phyloP scores from a whole-genome alignment of 2,888 invertebrate species.

The Tetanocera ferruginea region DNA sequence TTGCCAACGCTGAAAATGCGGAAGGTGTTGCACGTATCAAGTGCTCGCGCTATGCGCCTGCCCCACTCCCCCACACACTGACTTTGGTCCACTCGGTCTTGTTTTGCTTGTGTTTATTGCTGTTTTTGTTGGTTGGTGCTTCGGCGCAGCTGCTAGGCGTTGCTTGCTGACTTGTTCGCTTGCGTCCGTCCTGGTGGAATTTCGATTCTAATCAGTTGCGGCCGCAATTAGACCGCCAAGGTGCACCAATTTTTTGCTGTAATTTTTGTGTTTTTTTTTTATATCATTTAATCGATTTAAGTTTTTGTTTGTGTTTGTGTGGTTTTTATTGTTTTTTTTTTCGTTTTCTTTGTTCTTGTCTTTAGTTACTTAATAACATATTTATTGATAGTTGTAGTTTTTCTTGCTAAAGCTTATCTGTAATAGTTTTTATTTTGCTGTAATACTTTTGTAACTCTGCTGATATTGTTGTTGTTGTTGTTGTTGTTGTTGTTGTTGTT shows the following conservation, averaged over 20 bases:
- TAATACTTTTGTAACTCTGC: not conserved
- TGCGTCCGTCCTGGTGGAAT: not conserved
- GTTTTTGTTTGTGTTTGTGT: not conserved
- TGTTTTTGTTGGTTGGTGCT: not conserved
- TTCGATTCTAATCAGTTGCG: constrained; percentile 24
- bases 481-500: not conserved
- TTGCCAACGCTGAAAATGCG: constrained; percentile 13
- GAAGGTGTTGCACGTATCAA: constrained; percentile 1
- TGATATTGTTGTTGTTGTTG: not conserved
- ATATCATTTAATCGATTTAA: constrained; percentile 11
- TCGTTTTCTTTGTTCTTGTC: not conserved
- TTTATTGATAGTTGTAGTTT: constrained; percentile 27
- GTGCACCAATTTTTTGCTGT: constrained; percentile 27
- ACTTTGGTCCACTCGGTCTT: not conserved
- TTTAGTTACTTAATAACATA: constrained; percentile 22
- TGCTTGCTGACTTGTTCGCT: not conserved
- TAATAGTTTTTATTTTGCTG: not conserved
- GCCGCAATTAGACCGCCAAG: constrained; percentile 4
- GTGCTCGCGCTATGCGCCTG: not conserved
- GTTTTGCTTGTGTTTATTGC: not conserved
- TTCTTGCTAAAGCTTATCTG: constrained; percentile 7
- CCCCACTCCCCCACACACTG: not conserved
- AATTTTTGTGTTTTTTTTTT: not conserved
- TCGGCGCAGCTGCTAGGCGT: constrained; percentile 15
- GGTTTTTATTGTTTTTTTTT: not conserved